A percentile compares a stretch with the other conserved stretches of the same genome.
phyloP scores from a whole-genome alignment of 2,113 vertebrate species.

The Cyphomyrus plagiostoma region DNA sequence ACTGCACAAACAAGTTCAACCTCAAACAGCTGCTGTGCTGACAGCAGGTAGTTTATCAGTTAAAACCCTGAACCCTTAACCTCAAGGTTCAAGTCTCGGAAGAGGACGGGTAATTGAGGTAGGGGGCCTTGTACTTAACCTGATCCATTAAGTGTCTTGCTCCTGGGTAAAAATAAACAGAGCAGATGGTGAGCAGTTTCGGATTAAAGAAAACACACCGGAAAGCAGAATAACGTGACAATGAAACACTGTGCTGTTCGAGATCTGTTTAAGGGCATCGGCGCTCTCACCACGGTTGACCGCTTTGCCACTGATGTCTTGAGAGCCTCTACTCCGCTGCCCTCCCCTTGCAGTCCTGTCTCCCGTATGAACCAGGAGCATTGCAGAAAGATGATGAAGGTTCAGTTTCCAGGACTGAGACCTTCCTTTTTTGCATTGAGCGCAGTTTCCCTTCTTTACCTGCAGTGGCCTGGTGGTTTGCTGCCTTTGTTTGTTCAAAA shows the following conservation, averaged over 20 bases:
- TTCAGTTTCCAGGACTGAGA: neutral
- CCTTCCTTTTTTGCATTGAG: neutral
- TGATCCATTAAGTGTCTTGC: neutral
- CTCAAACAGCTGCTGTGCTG: neutral
- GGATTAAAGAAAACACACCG: neutral
- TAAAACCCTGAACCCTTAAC: neutral
- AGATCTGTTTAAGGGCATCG: neutral
- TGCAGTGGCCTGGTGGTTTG: neutral
- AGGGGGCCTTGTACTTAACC: neutral
- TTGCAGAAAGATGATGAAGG: neutral
- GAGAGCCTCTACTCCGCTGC: neutral
- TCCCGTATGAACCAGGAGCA: neutral
- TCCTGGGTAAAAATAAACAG: constrained; percentile 8
- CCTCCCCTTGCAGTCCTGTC: neutral
- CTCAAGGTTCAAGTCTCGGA: constrained; percentile 1
- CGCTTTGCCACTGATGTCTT: neutral
- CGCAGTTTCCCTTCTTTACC: neutral
- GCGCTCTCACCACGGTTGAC: neutral
- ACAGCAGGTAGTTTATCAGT: neutral
- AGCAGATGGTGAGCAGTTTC: neutral
- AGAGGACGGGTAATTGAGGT: neutral
- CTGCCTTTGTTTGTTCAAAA: neutral
- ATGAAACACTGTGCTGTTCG: neutral
- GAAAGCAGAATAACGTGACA: neutral
- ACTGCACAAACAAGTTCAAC: neutral